phyloP scores from a whole-genome alignment of 2,797 vertebrate genomes.

The Lacerta viridis region DNA sequence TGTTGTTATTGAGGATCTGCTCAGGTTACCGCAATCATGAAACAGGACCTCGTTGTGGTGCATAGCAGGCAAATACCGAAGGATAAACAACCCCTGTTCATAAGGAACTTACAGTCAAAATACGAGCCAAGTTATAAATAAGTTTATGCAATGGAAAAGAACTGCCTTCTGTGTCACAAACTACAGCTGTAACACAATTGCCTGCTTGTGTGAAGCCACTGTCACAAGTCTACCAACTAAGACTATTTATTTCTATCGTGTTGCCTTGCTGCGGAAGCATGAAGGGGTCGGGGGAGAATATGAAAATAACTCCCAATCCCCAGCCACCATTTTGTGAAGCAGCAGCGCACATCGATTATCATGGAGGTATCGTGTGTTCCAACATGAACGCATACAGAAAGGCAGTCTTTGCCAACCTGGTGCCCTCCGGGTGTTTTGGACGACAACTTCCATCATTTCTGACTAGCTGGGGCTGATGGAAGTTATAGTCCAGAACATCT shows the following conservation, averaged over 20 bases:
- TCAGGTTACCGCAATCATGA: neutral
- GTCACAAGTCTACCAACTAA: neutral
- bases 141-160: slow-evolving; percentile 25
- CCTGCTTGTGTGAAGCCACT: slow-evolving; percentile 5
- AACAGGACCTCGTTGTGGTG: neutral
- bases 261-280: neutral
- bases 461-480: neutral
- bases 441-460: too few species aligned
- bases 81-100: neutral
- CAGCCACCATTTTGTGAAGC: neutral
- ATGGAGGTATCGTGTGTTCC: neutral
- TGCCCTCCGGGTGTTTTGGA: too few species aligned
- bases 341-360: too few species aligned
- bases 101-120: neutral
- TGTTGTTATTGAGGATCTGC: neutral
- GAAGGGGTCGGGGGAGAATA: neutral
- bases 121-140: slow-evolving; percentile 22
- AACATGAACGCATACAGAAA: neutral
- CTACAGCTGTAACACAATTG: slow-evolving; percentile 14
- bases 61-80: neutral
- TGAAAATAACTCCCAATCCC: neutral
- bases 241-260: neutral
- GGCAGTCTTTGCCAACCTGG: too few species aligned
- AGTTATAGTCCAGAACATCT: neutral
- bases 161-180: slow-evolving; percentile 22